Percentiles rank a stretch among this genome's conserved stretches.
These are phyloP conservation scores for Erebia aethiops DNA, from an alignment of 2,888 invertebrate species.

Conservation along the genomic window DNA sequence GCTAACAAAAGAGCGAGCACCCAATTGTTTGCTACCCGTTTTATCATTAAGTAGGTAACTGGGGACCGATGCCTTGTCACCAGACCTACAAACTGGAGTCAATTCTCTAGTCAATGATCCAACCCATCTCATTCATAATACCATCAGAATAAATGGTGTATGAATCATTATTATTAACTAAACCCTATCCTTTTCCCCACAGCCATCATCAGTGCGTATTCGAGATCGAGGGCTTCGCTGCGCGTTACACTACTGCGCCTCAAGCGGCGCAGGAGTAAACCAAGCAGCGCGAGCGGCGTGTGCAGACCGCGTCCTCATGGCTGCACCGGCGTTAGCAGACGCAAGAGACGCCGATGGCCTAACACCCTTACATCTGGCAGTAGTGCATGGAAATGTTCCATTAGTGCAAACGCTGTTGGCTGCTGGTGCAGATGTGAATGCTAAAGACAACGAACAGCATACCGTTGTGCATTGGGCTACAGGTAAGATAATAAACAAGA, in stretches of 20 bases:
- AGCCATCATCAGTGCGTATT: conserved; percentile 83
- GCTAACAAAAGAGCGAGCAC: no score
- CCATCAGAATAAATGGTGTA: background rate
- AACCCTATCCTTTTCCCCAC: background rate
- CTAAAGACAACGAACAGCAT: conserved; percentile 96
- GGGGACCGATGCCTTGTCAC: no score
- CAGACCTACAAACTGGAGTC: no score
- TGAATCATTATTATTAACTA: background rate
- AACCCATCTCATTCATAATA: background rate
- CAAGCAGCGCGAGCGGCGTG: conserved; percentile 92
- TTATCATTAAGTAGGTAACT: no score
- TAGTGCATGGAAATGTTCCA: conserved; percentile 95
- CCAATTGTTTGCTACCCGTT: no score
- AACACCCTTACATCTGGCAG: conserved; percentile 96
- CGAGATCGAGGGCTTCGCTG: conserved; percentile 92
- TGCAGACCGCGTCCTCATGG: conserved; percentile 92
- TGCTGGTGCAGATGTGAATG: conserved; percentile 94
- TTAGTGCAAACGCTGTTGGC: conserved; percentile 93
- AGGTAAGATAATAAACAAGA: conserved; percentile 81
- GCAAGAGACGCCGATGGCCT: conserved; percentile 96
- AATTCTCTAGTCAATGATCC: no score
- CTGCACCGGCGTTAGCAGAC: conserved; percentile 93
- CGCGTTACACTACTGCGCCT: conserved; percentile 96
- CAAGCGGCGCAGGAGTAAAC: conserved; percentile 87
- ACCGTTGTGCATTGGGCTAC: conserved; percentile 99